phyloP scores from a whole-genome alignment of 2,113 vertebrate genomes.

The Microtus montanus region DNA sequence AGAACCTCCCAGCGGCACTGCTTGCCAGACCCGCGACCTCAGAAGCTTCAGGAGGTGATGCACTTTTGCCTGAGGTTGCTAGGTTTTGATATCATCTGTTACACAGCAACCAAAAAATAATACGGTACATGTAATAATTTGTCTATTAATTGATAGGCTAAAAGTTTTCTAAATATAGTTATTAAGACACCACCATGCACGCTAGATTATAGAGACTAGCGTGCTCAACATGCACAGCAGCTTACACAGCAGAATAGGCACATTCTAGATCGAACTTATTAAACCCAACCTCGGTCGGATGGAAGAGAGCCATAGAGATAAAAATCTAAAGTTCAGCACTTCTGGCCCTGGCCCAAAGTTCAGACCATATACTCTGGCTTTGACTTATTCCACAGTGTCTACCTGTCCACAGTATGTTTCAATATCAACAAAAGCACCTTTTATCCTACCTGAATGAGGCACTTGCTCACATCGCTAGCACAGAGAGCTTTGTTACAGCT shows the following conservation, averaged over 20 bases:
- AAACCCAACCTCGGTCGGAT: not conserved
- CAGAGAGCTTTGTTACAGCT: slow-evolving; percentile 98
- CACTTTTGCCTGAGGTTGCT: slow-evolving; percentile 23
- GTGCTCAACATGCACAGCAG: not conserved
- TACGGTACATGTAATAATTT: not conserved
- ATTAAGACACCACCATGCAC: slow-evolving; percentile 14
- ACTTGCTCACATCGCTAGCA: slow-evolving; percentile 98
- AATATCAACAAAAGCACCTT: not conserved
- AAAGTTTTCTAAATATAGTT: slow-evolving; percentile 38
- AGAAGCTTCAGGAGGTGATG: not conserved
- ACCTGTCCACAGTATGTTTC: not conserved
- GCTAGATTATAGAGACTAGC: not conserved
- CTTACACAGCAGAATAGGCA: not conserved
- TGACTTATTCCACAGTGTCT: not conserved
- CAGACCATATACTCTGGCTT: not conserved
- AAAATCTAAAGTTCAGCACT: not conserved
- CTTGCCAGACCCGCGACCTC: not conserved
- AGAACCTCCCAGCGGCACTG: not conserved
- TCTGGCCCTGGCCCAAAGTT: not conserved
- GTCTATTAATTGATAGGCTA: slow-evolving; percentile 27
- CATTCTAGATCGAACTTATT: not conserved
- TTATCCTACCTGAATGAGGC: slow-evolving; percentile 94
- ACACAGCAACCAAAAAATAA: not conserved
- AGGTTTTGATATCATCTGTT: not conserved
- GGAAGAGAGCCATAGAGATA: not conserved